Percentiles rank a stretch among this genome's conserved stretches.
Evolutionary conservation across 2,888 invertebrate genomes (phyloP).

Genomic region (Poecilus cupreus): DNA sequence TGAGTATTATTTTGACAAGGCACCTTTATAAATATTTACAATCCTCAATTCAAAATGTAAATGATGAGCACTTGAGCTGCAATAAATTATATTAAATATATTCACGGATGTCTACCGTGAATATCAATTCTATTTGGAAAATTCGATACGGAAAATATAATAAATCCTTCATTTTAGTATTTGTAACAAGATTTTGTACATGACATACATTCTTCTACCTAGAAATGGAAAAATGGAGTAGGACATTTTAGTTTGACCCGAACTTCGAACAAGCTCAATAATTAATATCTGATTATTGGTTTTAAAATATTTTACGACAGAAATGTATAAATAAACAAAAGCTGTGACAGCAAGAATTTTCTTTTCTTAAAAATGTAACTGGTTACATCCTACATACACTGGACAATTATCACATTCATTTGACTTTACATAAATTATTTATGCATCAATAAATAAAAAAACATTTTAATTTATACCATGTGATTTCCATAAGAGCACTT

Average conservation of each 20-base stretch:
- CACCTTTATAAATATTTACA: conserved; percentile 40
- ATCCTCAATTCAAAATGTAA: conserved; percentile 41
- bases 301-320: background rate
- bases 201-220: background rate
- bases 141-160: background rate
- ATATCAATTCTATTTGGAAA: conserved; percentile 18
- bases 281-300: too few species aligned
- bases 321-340: background rate
- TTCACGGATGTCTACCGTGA: conserved; percentile 27
- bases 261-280: too few species aligned
- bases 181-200: background rate
- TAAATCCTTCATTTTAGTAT: background rate
- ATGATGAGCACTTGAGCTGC: conserved; percentile 16
- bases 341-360: background rate
- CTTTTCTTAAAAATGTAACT: background rate
- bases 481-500: conserved; percentile 14
- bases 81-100: conserved; percentile 51
- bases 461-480: conserved; percentile 37
- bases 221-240: background rate
- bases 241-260: too few species aligned
- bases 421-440: conserved; percentile 42
- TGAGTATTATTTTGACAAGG: conserved; percentile 31
- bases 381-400: conserved; percentile 17
- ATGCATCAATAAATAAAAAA: conserved; percentile 41
- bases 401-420: conserved; percentile 33